A percentile compares a stretch with the other conserved stretches of the same genome.
Conservation (phyloP, 2,888 invertebrate species). For the Nezara viridula region DNA sequence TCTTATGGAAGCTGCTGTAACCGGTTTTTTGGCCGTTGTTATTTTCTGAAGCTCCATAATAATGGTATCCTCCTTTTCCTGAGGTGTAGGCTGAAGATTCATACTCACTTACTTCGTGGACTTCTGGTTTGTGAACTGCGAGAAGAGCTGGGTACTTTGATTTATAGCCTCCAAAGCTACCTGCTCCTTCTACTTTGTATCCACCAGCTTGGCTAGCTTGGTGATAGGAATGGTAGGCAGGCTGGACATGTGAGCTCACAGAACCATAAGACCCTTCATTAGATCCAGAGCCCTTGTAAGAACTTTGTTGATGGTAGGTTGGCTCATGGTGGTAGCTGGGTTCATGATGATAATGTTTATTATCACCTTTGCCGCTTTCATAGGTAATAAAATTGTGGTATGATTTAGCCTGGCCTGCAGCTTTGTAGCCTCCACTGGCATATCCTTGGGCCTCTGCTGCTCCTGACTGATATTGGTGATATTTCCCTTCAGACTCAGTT, state of each 20-base stretch:
- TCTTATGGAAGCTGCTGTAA: constrained; percentile 16
- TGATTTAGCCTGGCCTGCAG: constrained; percentile 44
- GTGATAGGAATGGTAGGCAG: constrained; percentile 14
- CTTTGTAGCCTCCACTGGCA: constrained; percentile 34
- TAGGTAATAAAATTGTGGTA: constrained; percentile 43
- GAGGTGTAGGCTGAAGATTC: constrained; percentile 5
- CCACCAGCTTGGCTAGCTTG: neutral
- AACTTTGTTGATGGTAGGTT: constrained; percentile 8
- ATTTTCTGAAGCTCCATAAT: constrained; percentile 31
- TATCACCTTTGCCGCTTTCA: constrained; percentile 41
- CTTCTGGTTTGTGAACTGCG: constrained; percentile 21
- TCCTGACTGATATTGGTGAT: constrained; percentile 35
- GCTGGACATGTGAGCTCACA: neutral
- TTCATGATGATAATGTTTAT: neutral
- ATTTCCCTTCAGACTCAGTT: constrained; percentile 24
- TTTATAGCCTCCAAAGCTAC: neutral
- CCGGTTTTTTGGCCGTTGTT: neutral
- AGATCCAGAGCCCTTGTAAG: neutral
- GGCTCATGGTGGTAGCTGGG: constrained; percentile 35
- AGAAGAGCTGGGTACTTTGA: constrained; percentile 24
- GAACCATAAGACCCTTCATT: neutral
- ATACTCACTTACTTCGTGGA: constrained; percentile 16
- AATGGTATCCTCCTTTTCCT: constrained; percentile 33
- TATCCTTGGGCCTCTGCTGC: constrained; percentile 16
- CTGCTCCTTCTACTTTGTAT: neutral